phyloP scores from a whole-genome alignment of 2,113 vertebrate species.

The Pteropus alecto region DNA sequence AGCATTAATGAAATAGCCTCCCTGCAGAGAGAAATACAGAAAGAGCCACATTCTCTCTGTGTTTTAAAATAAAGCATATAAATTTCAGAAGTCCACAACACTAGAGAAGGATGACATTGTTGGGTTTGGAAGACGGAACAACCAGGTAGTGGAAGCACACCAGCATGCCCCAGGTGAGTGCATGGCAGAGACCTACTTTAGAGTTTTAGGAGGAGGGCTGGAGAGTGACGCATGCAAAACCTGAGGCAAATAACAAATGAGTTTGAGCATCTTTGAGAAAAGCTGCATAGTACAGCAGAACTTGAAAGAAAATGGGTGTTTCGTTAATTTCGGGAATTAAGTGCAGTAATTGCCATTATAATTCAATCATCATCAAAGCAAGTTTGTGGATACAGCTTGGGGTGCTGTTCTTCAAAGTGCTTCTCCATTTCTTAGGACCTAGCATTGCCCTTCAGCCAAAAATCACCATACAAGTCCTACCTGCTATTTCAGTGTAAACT shows the following conservation, averaged over 20 bases:
- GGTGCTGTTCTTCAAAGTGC: neutral
- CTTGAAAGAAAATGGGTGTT: constrained; percentile 17
- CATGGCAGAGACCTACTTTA: neutral
- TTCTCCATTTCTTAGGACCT: neutral
- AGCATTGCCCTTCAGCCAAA: neutral
- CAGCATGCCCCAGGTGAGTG: neutral
- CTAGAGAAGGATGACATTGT: neutral
- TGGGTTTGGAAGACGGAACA: neutral
- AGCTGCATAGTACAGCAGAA: neutral
- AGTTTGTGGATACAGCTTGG: neutral
- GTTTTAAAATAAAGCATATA: constrained; percentile 35
- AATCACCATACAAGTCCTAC: neutral
- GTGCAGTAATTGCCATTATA: neutral
- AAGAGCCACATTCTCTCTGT: neutral
- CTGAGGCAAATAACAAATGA: neutral
- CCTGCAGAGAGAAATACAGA: constrained; percentile 33
- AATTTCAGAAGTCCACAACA: neutral
- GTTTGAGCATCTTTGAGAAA: constrained; percentile 1
- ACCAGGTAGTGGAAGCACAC: neutral
- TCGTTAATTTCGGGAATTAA: constrained; percentile 50
- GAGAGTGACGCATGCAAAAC: neutral
- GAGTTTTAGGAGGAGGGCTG: neutral
- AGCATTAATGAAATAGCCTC: neutral
- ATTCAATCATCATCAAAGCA: constrained; percentile 39
- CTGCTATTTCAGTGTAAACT: neutral